phyloP scores from a whole-genome alignment of 2,888 invertebrate genomes.

The Conomelus anceps region DNA sequence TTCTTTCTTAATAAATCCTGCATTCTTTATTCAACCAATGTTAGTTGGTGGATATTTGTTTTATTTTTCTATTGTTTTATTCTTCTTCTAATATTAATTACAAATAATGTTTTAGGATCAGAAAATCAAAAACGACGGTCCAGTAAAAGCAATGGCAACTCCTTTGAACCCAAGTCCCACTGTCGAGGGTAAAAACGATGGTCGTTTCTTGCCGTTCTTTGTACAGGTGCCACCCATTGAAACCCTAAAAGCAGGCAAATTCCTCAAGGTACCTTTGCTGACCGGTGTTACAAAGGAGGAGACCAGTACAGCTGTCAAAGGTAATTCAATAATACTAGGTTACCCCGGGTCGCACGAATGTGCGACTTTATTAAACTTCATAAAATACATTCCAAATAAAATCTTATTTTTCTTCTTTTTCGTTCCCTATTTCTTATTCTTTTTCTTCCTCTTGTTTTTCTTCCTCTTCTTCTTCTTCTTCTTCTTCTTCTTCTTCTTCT shows the following conservation, averaged over 20 bases:
- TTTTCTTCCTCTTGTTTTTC: too few species aligned
- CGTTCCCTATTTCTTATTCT: too few species aligned
- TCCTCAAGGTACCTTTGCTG: conserved; percentile 56
- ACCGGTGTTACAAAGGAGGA: conserved; percentile 69
- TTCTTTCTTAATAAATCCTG: too few species aligned
- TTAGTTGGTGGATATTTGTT: too few species aligned
- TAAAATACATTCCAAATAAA: too few species aligned
- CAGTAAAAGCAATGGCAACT: conserved; percentile 58
- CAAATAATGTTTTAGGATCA: conserved; percentile 31
- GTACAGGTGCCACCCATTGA: conserved; percentile 56
- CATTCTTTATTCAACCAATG: too few species aligned
- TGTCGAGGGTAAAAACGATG: conserved; percentile 59
- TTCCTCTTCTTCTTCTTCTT: too few species aligned
- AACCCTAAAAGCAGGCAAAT: conserved; percentile 50
- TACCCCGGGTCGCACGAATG: too few species aligned
- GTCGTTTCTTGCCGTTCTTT: conserved; percentile 58
- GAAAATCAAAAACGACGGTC: conserved; percentile 52
- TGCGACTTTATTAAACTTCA: too few species aligned
- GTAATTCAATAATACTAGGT: conserved; percentile 40
- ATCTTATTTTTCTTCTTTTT: too few species aligned
- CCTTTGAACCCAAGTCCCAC: conserved; percentile 58
- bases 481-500: too few species aligned
- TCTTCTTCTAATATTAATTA: not conserved
- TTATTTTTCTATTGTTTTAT: too few species aligned
- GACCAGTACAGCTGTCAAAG: conserved; percentile 55